Percentiles rank a stretch among this genome's conserved stretches.
These are phyloP conservation scores for Phymorhynchus buccinoides DNA, from an alignment of 1,140 invertebrate species.

Conservation along the genomic window DNA sequence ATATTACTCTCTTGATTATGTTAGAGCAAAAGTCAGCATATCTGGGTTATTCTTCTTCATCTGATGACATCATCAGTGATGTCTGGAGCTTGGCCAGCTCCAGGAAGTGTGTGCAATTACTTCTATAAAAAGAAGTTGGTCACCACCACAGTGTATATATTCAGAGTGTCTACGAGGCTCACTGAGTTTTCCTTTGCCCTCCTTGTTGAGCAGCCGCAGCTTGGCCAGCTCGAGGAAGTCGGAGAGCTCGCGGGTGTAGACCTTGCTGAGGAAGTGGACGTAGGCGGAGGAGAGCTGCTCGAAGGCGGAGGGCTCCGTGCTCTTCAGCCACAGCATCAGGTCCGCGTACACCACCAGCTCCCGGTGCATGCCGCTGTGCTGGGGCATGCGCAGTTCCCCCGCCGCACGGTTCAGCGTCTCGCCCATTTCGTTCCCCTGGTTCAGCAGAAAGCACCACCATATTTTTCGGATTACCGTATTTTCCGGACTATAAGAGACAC, in stretches of 20 bases:
- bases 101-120: too few species aligned
- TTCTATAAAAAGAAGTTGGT: too few species aligned
- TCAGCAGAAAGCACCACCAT: constrained; percentile 44
- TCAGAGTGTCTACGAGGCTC: constrained; percentile 38
- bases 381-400: constrained; percentile 82
- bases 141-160: too few species aligned
- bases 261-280: constrained; percentile 83
- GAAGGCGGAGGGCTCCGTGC: constrained; percentile 88
- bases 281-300: constrained; percentile 86
- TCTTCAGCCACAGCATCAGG: constrained; percentile 91
- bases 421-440: constrained; percentile 80
- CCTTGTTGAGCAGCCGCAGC: constrained; percentile 68
- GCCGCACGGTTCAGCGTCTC: constrained; percentile 76
- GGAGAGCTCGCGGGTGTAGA: constrained; percentile 88
- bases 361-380: constrained; percentile 85
- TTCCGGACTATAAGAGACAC: too few species aligned
- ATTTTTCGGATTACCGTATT: too few species aligned
- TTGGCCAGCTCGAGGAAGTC: constrained; percentile 86
- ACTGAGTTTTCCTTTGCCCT: constrained; percentile 63
- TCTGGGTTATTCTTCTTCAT: too few species aligned
- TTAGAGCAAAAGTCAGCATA: too few species aligned
- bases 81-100: too few species aligned
- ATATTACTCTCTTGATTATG: too few species aligned
- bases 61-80: too few species aligned
- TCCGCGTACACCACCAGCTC: constrained; percentile 89